Conservation (phyloP, 2,888 invertebrate genomes). For the Psylliodes chrysocephalus region DNA sequence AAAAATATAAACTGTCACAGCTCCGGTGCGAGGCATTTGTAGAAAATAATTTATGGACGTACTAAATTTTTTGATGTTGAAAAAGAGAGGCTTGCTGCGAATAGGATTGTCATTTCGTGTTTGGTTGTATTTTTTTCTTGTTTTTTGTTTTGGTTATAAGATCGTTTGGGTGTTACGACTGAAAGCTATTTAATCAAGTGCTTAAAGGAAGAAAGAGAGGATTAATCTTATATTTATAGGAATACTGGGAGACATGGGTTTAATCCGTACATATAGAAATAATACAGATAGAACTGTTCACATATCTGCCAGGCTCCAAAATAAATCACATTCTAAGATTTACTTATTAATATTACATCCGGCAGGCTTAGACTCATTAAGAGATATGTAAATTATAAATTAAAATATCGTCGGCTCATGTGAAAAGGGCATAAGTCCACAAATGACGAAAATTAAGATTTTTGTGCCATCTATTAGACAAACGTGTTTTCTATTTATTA, state of each 20-base stretch:
- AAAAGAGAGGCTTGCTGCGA: constrained; percentile 5
- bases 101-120: not conserved
- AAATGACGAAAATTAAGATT: no score
- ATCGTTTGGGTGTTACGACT: not conserved
- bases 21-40: constrained; percentile 31
- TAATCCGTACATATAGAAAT: no score
- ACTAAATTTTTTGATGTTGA: constrained; percentile 32
- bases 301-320: no score
- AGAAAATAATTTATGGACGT: constrained; percentile 37
- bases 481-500: no score
- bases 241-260: not conserved
- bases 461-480: no score
- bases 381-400: no score
- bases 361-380: no score
- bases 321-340: no score
- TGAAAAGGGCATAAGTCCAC: no score
- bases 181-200: not conserved
- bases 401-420: no score
- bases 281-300: no score
- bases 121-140: not conserved
- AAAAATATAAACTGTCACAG: constrained; percentile 37
- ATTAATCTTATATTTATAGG: not conserved
- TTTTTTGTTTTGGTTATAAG: not conserved
- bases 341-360: no score
- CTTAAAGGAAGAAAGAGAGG: not conserved